Conservation (phyloP, 2,888 invertebrate genomes). For the Pollenia angustigena region DNA sequence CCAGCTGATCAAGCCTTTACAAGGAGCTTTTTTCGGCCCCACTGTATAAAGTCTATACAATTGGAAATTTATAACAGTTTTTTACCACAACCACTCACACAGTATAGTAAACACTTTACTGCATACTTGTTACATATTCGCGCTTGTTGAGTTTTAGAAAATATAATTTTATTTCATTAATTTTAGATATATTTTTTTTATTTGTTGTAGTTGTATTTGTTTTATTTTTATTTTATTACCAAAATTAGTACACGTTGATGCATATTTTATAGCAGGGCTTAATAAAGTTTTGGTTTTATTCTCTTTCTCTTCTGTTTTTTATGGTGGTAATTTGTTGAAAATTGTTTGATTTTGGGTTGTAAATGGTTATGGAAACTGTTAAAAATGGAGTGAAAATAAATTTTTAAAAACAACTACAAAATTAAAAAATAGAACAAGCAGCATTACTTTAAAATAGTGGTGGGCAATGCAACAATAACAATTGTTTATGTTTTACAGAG, state of each 20-base stretch:
- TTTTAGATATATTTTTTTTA: not conserved
- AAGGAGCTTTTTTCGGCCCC: too few species aligned
- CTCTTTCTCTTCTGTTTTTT: slow-evolving; percentile 29
- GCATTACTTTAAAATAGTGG: not conserved
- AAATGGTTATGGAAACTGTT: slow-evolving; percentile 36
- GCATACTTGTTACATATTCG: not conserved
- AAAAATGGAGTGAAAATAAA: slow-evolving; percentile 1
- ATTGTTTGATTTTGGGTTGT: slow-evolving; percentile 59
- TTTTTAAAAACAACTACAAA: not conserved
- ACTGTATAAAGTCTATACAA: not conserved
- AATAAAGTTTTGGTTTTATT: slow-evolving; percentile 40
- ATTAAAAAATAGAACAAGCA: not conserved
- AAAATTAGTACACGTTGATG: slow-evolving; percentile 36
- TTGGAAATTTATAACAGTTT: slow-evolving; percentile 9
- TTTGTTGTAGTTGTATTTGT: slow-evolving; percentile 4
- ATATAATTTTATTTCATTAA: slow-evolving; percentile 31
- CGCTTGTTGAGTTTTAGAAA: slow-evolving; percentile 37
- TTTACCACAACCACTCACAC: not conserved
- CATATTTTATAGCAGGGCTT: slow-evolving; percentile 27
- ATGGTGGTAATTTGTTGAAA: slow-evolving; percentile 62
- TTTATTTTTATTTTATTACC: slow-evolving; percentile 32
- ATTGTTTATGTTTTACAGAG: too few species aligned
- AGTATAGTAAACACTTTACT: not conserved
- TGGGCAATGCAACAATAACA: too few species aligned
- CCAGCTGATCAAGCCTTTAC: too few species aligned